Conservation (phyloP, 2,113 vertebrate genomes). For the Struthio camelus region DNA sequence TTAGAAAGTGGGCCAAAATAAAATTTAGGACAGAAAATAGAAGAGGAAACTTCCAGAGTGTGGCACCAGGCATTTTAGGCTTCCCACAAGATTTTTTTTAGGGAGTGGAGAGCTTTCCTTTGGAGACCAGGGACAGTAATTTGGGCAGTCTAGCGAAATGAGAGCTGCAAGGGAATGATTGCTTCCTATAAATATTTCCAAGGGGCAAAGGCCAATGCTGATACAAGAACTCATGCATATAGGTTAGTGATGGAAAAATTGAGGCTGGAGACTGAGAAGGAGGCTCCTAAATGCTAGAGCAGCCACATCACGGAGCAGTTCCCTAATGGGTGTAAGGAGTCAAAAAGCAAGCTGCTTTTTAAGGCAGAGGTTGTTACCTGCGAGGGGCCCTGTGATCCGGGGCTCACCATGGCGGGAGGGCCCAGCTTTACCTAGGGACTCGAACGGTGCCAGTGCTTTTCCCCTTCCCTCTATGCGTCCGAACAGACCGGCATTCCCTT, state of each 20-base stretch:
- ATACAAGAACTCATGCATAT: neutral
- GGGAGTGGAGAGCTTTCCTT: neutral
- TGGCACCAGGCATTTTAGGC: neutral
- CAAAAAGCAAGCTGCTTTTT: neutral
- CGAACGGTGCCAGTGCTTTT: neutral
- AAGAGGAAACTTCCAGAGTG: neutral
- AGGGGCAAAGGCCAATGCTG: neutral
- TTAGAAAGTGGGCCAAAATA: neutral
- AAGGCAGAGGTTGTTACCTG: neutral
- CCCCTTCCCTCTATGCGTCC: neutral
- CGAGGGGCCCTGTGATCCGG: neutral
- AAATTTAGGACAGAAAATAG: neutral
- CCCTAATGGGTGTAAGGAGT: neutral
- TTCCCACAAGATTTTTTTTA: neutral
- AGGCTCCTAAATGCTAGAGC: neutral
- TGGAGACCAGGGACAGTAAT: neutral
- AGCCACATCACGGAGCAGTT: neutral
- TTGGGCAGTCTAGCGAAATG: neutral
- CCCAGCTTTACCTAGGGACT: neutral
- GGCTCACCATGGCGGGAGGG: neutral
- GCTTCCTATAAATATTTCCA: conserved; percentile 21
- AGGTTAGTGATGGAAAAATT: neutral
- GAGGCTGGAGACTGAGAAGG: neutral
- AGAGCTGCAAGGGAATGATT: neutral
- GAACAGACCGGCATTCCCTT: neutral